Conservation (phyloP, 2,797 vertebrate genomes). For the Hydrocynus forskahlii region DNA sequence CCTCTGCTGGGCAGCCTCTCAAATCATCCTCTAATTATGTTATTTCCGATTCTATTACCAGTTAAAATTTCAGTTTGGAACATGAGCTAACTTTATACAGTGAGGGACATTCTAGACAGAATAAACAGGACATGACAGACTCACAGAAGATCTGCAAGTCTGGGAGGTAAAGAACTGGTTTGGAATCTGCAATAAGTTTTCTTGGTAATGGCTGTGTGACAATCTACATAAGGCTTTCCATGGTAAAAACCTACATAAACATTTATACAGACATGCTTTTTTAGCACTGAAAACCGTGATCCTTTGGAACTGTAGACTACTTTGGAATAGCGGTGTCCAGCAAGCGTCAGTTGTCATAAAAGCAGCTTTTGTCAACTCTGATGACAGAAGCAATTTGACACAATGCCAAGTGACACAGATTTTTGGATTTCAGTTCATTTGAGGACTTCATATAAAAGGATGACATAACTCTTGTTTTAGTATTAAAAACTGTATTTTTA, state of each 20-base stretch:
- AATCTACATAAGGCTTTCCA: background rate
- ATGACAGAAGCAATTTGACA: too few relatives aligned
- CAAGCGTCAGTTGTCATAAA: too few relatives aligned
- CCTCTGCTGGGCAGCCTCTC: background rate
- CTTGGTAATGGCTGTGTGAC: background rate
- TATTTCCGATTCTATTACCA: background rate
- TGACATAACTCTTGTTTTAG: background rate
- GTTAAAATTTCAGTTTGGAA: background rate
- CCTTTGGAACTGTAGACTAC: too few relatives aligned
- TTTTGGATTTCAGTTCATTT: too few relatives aligned
- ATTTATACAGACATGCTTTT: too few relatives aligned
- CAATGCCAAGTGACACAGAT: too few relatives aligned
- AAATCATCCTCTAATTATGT: conserved; percentile 10
- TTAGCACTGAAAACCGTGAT: too few relatives aligned
- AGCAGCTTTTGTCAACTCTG: too few relatives aligned
- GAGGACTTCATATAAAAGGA: background rate
- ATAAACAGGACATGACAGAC: too few relatives aligned
- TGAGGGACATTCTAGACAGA: background rate
- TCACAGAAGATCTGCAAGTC: background rate
- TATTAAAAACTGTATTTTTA: too few relatives aligned
- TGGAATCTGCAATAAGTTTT: background rate
- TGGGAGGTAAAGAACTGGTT: background rate
- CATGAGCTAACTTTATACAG: background rate
- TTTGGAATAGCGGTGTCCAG: too few relatives aligned
- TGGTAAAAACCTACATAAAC: background rate